Conservation (phyloP, 1,140 invertebrate species). For the Cydia pomonella region DNA sequence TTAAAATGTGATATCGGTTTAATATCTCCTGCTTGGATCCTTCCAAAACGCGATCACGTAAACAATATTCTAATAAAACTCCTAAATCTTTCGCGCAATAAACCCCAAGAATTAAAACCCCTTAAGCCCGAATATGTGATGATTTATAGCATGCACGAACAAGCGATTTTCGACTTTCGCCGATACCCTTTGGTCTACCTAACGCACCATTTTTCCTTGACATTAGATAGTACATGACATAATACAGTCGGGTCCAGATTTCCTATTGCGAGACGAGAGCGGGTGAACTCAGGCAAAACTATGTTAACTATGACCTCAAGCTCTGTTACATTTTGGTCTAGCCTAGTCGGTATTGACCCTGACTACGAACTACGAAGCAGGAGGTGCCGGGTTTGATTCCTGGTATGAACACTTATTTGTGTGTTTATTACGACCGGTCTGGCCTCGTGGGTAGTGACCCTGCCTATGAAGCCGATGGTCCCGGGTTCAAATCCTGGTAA, state of each 20-base stretch:
- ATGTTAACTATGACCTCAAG: background rate
- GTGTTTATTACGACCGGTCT: no score
- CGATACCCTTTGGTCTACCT: background rate
- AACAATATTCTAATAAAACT: background rate
- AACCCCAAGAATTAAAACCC: background rate
- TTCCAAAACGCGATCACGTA: background rate
- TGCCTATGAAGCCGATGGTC: no score
- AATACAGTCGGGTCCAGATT: background rate
- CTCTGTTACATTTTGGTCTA: no score
- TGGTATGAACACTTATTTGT: no score
- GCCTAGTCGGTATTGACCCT: no score
- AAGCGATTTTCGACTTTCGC: background rate
- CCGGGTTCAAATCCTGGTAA: no score
- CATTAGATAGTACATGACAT: background rate
- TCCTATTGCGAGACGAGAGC: background rate
- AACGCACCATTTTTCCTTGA: background rate
- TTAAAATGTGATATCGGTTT: background rate
- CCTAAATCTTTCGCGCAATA: background rate
- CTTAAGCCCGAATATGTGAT: background rate
- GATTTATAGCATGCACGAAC: background rate
- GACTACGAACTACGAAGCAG: no score
- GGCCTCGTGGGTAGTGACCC: no score
- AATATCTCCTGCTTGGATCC: background rate
- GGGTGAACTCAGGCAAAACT: background rate
- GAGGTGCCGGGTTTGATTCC: no score